Base-by-base conservation (phyloP, 1,140 invertebrate genomes). In the Drosophila nigromelanica region DNA sequence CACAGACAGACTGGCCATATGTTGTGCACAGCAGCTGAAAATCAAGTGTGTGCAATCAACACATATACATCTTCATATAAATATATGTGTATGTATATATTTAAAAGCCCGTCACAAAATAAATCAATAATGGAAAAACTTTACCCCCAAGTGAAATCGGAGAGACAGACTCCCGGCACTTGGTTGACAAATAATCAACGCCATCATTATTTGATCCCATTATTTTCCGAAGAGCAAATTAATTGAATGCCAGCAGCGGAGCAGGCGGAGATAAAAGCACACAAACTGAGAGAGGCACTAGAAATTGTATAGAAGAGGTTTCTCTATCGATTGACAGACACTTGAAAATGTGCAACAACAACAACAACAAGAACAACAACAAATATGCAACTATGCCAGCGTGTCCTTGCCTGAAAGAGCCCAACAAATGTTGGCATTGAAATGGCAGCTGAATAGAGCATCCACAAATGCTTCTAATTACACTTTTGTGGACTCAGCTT, bases 11-110 rank as follows among this genome's bases (percentile, higher is more conserved):
- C 52, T n/a, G 42, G 62, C 62, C 62, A 76, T 73, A 64, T 74
- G 66, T 48, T 55, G 33, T 14, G 24, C n/a, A 10, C 11, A 12
- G 45, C 30, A 67, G 71, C 86, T 73, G 78, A 71, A 72, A 87
- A 87, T 87, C 82, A 87, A 78, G 75, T 78, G 76, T 73, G 63
- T 87, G 82, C 74, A 85, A 73, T 78, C 78, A 83, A 76, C 69
- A 72, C 50, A 78, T 4, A 50, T 54, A 39, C 14, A 18, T 42
- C 37, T 27, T 5, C 33, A 35, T 10, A 8, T 10, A 35, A 6
- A 33, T 7, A 33, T 33, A 33, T 30, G 4, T 6, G 4, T n/a
- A 35, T 18, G 7, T 7, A 35, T 35, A 21, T 60, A 68, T 83
- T 78, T 47, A 63, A 62, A 24, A 48, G 60, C 15, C 47, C 39